These are phyloP conservation scores for Esox niger DNA, from an alignment of 2,113 vertebrate species.

Conservation along the genomic window DNA sequence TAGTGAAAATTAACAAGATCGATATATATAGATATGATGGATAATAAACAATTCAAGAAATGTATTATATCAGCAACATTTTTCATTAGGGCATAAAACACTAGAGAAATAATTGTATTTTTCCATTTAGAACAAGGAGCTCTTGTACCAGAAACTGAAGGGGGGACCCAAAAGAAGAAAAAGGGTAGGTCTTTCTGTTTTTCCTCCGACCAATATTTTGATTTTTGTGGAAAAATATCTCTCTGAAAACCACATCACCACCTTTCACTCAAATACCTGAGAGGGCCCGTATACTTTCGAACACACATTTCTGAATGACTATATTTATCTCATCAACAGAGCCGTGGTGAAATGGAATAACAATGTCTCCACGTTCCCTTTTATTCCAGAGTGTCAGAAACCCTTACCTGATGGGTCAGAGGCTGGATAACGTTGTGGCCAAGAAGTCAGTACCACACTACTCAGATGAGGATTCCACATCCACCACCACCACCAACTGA, in stretches of 20 bases:
- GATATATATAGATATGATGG: too few relatives aligned
- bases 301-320: neutral
- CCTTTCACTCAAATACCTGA: neutral
- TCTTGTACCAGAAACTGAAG: slow-evolving; percentile 90
- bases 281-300: neutral
- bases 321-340: neutral
- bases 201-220: slow-evolving; percentile 15
- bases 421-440: slow-evolving; percentile 92
- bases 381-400: slow-evolving; percentile 77
- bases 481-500: slow-evolving; percentile 40
- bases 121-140: slow-evolving; percentile 84
- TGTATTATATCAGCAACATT: slow-evolving; percentile 35
- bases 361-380: neutral
- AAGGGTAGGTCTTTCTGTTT: slow-evolving; percentile 76
- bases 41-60: too few relatives aligned
- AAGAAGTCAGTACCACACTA: slow-evolving; percentile 97
- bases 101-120: slow-evolving; percentile 14
- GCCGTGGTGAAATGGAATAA: neutral
- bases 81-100: slow-evolving; percentile 17
- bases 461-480: slow-evolving; percentile 75
- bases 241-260: slow-evolving; percentile 33
- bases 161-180: slow-evolving; percentile 86
- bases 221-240: slow-evolving; percentile 11
- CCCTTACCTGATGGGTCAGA: slow-evolving; percentile 91
- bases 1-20: too few relatives aligned